phyloP scores from a whole-genome alignment of 2,113 vertebrate species.

The Tangachromis dhanisi region DNA sequence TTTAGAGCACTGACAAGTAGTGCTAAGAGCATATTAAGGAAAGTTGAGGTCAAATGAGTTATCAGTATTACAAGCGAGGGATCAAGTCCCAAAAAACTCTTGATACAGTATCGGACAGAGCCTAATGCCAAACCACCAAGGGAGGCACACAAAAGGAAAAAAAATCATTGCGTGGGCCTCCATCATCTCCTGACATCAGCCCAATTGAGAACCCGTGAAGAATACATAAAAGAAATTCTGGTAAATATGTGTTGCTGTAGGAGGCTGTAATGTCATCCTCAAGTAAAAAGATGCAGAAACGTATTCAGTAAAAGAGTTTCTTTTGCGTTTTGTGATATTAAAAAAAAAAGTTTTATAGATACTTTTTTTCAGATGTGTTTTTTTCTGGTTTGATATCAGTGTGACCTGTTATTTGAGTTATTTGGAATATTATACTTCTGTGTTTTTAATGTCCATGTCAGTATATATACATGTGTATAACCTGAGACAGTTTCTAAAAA shows the following conservation, averaged over 20 bases:
- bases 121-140: background rate
- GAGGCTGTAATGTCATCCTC: background rate
- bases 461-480: background rate
- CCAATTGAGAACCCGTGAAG: background rate
- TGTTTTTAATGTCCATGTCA: background rate
- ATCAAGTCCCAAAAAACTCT: background rate
- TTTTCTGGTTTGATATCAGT: background rate
- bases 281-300: background rate
- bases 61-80: background rate
- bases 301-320: background rate
- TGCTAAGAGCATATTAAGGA: background rate
- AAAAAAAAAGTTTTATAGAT: background rate
- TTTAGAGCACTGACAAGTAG: background rate
- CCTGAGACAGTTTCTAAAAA: background rate
- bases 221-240: background rate
- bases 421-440: background rate
- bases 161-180: background rate
- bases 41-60: background rate
- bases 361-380: background rate
- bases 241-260: background rate
- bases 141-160: background rate
- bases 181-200: background rate
- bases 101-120: background rate
- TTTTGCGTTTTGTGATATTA: background rate
- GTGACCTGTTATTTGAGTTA: background rate